Conservation (phyloP, 1,140 invertebrate species). For the Portunus trituberculatus region DNA sequence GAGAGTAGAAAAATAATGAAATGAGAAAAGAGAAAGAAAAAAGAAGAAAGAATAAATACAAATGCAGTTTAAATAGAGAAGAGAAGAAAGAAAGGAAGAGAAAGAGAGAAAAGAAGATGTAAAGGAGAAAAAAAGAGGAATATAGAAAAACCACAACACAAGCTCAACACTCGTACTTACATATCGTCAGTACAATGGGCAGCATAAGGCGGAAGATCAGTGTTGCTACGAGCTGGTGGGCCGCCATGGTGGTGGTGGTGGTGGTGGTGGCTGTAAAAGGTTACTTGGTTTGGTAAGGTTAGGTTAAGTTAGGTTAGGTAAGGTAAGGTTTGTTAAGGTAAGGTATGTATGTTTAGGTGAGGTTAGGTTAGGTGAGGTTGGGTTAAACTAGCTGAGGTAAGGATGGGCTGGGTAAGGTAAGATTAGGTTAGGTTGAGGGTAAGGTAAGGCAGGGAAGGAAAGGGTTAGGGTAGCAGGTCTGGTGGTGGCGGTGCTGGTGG, state of each 20-base stretch:
- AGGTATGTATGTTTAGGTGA: no score
- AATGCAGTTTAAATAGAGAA: neutral
- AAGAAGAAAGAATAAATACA: no score
- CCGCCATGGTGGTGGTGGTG: constrained; percentile 47
- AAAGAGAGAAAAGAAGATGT: neutral
- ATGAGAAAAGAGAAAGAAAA: no score
- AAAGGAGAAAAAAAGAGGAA: neutral
- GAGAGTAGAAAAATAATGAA: no score
- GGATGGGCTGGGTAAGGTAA: no score
- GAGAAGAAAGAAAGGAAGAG: neutral
- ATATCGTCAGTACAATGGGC: constrained; percentile 60
- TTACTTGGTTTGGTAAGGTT: no score
- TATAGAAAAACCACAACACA: neutral
- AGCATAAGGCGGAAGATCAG: constrained; percentile 69
- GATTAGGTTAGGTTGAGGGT: no score
- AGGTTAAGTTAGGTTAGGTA: no score
- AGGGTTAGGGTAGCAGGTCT: neutral
- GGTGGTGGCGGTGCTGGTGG: neutral
- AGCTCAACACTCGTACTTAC: constrained; percentile 42
- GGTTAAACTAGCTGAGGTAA: no score
- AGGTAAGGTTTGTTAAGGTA: no score
- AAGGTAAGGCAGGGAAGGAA: no score
- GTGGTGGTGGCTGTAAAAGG: neutral
- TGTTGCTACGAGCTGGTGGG: constrained; percentile 63
- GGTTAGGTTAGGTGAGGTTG: no score